Evolutionary conservation across 2,113 vertebrate species (phyloP).

Genomic region (Accipiter cooperii): DNA sequence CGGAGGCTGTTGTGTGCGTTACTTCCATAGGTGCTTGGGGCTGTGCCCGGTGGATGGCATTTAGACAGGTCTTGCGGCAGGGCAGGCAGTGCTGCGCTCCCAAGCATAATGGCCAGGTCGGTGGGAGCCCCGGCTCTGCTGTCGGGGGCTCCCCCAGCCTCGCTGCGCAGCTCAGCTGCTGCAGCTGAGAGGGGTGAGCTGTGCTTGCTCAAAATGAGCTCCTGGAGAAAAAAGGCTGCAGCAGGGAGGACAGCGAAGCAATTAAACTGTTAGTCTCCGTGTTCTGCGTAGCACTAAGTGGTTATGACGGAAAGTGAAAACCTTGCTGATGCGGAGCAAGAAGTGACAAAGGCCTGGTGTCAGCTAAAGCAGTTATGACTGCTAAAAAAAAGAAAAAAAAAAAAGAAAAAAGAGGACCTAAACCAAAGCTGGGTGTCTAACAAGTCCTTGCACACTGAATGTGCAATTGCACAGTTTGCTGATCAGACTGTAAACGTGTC

Average conservation of each 20-base stretch:
- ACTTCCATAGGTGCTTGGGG: neutral
- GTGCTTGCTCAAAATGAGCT: neutral
- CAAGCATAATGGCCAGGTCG: neutral
- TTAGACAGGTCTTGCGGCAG: neutral
- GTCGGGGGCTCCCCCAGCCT: neutral
- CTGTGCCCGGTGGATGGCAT: neutral
- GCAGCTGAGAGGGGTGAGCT: neutral
- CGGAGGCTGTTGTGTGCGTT: neutral
- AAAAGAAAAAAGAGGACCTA: neutral
- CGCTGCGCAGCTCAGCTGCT: neutral
- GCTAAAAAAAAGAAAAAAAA: neutral
- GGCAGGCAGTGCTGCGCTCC: neutral
- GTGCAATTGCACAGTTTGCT: neutral
- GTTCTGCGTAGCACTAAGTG: neutral
- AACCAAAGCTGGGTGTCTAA: constrained; percentile 2
- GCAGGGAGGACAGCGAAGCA: neutral
- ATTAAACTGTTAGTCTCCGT: neutral
- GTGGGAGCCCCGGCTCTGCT: neutral
- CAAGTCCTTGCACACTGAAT: neutral
- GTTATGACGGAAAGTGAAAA: neutral
- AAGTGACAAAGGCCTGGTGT: constrained; percentile 26
- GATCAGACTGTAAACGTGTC: neutral
- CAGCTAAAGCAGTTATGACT: constrained; percentile 28
- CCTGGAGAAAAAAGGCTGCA: neutral
- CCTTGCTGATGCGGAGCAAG: constrained; percentile 44